phyloP scores from a whole-genome alignment of 2,797 vertebrate genomes.

The Cottoperca gobio region DNA sequence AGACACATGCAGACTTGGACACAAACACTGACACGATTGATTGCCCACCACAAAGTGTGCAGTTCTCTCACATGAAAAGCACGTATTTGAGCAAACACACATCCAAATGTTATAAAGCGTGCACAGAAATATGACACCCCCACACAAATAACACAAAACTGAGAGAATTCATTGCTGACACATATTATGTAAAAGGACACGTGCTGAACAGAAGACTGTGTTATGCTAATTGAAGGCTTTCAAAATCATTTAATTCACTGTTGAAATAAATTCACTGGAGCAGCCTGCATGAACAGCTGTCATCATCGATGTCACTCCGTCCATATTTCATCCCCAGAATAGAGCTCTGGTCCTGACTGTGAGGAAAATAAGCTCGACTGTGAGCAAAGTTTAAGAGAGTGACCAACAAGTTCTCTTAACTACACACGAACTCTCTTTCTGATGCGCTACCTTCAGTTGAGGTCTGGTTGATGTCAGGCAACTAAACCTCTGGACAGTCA shows the following conservation, averaged over 20 bases:
- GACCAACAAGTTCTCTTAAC: background rate
- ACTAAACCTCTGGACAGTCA: background rate
- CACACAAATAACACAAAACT: slow-evolving; percentile 21
- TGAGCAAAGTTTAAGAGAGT: slow-evolving; percentile 14
- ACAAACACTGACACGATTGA: background rate
- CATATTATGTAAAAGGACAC: slow-evolving; percentile 55
- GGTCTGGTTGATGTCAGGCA: background rate
- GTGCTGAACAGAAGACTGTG: slow-evolving; percentile 57
- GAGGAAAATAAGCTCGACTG: slow-evolving; percentile 8
- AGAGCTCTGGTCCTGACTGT: slow-evolving; percentile 37
- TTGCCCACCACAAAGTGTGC: background rate
- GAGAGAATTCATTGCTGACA: slow-evolving; percentile 49
- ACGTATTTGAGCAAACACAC: background rate
- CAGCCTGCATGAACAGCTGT: slow-evolving; percentile 71
- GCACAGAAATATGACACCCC: slow-evolving; percentile 8
- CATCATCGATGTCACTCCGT: slow-evolving; percentile 65
- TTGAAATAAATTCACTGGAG: slow-evolving; percentile 70
- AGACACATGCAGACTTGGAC: slow-evolving; percentile 34
- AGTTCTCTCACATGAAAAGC: background rate
- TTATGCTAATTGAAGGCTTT: slow-evolving; percentile 70
- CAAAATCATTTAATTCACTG: slow-evolving; percentile 71
- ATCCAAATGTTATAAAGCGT: background rate
- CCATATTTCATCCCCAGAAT: slow-evolving; percentile 43
- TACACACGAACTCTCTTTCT: background rate
- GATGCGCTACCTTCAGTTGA: background rate